Conservation (phyloP, 2,113 vertebrate genomes). For the Dissostichus mawsoni region DNA sequence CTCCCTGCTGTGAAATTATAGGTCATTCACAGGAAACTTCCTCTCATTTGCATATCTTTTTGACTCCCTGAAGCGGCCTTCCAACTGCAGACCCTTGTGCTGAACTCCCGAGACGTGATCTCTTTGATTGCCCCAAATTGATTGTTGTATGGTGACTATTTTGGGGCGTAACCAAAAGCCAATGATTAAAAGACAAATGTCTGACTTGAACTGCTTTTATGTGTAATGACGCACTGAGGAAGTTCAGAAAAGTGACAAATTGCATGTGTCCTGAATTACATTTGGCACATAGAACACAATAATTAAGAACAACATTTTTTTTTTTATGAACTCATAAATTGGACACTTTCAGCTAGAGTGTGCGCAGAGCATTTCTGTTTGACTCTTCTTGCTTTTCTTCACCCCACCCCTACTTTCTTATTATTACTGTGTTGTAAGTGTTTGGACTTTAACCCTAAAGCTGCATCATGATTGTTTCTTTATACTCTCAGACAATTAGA, state of each 20-base stretch:
- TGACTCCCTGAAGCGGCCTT: background rate
- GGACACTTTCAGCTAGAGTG: background rate
- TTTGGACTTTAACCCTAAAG: background rate
- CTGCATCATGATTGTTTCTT: background rate
- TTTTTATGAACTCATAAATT: background rate
- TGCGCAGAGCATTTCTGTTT: too few relatives aligned
- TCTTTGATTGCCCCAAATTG: background rate
- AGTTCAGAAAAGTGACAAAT: background rate
- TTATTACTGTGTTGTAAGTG: background rate
- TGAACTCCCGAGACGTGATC: background rate
- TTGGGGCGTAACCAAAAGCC: slow-evolving; percentile 11
- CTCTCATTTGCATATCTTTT: slow-evolving; percentile 33
- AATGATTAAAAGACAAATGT: background rate
- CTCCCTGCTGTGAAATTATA: slow-evolving; percentile 51
- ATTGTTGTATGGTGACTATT: slow-evolving; percentile 27
- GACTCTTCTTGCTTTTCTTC: background rate
- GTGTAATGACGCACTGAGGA: background rate
- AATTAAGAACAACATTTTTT: background rate
- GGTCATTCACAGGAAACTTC: slow-evolving; percentile 31
- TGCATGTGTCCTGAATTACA: background rate
- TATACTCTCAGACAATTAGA: background rate
- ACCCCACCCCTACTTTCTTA: background rate
- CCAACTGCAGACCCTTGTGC: background rate
- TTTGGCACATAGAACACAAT: background rate
- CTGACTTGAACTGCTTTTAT: background rate